Base-by-base conservation (phyloP, 53 echinoderm and acorn worm species). In the Crossaster papposus region DNA sequence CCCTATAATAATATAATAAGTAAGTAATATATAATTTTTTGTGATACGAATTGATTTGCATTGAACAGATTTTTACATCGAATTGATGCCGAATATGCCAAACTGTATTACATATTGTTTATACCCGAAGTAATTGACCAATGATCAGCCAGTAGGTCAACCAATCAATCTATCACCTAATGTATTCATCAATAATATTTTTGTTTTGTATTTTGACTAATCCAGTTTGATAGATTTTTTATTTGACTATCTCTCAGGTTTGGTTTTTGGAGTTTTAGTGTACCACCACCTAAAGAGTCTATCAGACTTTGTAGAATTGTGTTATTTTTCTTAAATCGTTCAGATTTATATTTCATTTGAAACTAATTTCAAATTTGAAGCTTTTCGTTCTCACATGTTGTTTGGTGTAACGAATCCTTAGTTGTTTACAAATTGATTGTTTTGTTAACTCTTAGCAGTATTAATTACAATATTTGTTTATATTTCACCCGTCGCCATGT, bases 221-320 rank as follows among this genome's bases (percentile, higher is more conserved):
- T 68, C 28, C 22, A 26, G 17, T 68, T 68, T 3, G 4, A 28
- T 58, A 3, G 17, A 20, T 58, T 58, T 14, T 58, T 1, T 58
- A 24, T 68, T 68, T 20, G 68, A 44, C 9, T 0, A 44, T 9
- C 2, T 68, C 24, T 68, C 68, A 68, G 68, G 68, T 68, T 68
- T 22, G 20, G 11, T 64, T n/a, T 11, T 10, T 26, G 26, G 68
- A 26, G 4, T 68, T 68, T 58, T 58, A 58, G 58, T 58, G 58
- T 11, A 68, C 68, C 68, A 68, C 68, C 68, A n/a, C n/a, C n/a
- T n/a, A n/a, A n/a, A 68, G 68, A 68, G 24, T 26, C n/a, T 68
- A 68, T 20, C 68, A 68, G 10, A n/a, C 28, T 5, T 64, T 68
- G 17, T 68, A 23, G 68, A 68, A 68, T n/a, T n/a, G 1, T 28